Percentiles rank a stretch among this genome's conserved stretches.
phyloP scores from a whole-genome alignment of 2,113 vertebrate genomes.

The Athene noctua region DNA sequence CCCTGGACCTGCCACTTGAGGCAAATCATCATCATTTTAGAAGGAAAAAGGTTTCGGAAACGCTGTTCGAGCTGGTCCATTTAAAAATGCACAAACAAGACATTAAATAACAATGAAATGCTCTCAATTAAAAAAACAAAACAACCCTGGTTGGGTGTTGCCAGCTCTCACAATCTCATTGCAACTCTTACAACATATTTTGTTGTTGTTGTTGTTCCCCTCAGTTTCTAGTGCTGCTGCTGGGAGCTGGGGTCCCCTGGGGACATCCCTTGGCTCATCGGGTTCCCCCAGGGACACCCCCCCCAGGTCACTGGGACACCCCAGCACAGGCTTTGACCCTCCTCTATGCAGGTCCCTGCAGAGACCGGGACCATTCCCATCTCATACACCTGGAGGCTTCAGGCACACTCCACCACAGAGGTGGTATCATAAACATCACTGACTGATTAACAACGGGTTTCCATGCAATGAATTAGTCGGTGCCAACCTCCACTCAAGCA shows the following conservation, averaged over 20 bases:
- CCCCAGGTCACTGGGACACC: background rate
- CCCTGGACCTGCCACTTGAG: background rate
- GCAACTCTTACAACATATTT: background rate
- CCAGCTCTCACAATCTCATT: background rate
- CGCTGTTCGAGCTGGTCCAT: background rate
- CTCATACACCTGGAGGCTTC: background rate
- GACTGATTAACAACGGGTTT: fast-evolving
- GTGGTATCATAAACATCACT: background rate
- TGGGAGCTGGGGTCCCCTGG: background rate
- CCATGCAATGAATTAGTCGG: background rate
- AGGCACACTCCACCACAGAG: background rate
- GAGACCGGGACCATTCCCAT: fast-evolving
- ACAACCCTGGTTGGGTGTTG: background rate
- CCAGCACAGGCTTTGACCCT: background rate
- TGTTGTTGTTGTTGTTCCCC: too few species aligned
- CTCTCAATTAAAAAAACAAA: background rate
- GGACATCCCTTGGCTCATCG: background rate
- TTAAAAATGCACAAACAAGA: constrained; percentile 11
- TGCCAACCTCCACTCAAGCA: background rate
- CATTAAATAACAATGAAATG: background rate
- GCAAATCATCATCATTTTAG: fast-evolving
- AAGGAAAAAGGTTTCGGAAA: background rate
- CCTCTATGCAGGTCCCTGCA: fast-evolving
- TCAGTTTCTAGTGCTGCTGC: background rate
- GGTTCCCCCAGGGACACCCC: background rate